phyloP scores from a whole-genome alignment of 2,797 vertebrate species.

The Anas capensis region DNA sequence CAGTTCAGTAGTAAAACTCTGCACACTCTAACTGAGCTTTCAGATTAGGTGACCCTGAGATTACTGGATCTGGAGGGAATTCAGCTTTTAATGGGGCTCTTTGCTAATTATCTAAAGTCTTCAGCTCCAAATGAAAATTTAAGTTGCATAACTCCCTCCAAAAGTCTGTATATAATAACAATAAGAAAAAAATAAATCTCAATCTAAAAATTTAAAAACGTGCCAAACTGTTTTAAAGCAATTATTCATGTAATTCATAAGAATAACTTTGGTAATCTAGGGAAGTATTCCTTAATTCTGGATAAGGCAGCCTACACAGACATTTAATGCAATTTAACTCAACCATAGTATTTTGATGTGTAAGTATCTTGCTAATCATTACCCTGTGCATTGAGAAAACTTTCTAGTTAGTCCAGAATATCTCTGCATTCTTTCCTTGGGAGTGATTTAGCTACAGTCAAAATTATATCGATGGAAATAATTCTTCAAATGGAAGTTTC shows the following conservation, averaged over 20 bases:
- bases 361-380: neutral
- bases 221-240: neutral
- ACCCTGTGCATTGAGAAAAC: neutral
- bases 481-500: neutral
- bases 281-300: neutral
- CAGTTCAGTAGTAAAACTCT: constrained; percentile 29
- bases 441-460: neutral
- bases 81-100: neutral
- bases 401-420: neutral
- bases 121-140: neutral
- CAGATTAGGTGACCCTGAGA: neutral
- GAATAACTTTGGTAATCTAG: neutral
- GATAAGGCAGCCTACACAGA: neutral
- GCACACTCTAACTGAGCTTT: neutral
- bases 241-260: neutral
- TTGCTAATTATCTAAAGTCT: neutral
- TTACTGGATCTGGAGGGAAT: neutral
- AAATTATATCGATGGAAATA: neutral
- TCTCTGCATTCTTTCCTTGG: neutral
- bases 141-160: accelerated
- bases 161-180: neutral
- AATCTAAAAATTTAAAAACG: neutral
- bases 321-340: neutral
- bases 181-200: neutral
- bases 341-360: accelerated